phyloP scores from a whole-genome alignment of 2,113 vertebrate genomes.

The Elaphurus davidianus region DNA sequence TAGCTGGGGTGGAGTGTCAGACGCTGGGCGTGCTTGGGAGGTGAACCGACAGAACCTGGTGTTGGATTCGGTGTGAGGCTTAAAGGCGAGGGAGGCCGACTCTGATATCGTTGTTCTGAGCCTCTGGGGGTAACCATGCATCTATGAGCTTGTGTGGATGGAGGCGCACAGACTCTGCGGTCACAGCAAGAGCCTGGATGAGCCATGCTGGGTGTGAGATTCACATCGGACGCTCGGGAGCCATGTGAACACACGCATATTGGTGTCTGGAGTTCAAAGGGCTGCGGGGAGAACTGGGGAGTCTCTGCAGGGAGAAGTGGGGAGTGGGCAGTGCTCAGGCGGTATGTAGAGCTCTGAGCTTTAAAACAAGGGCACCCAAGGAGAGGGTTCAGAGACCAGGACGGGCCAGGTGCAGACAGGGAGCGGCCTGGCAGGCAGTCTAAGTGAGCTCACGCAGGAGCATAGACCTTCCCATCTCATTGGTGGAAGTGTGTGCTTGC shows the following conservation, averaged over 20 bases:
- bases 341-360: not conserved
- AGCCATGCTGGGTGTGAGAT: not conserved
- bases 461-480: accelerated
- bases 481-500: not conserved
- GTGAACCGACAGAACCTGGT: not conserved
- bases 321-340: not conserved
- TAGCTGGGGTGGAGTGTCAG: not conserved
- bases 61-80: accelerated
- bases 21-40: not conserved
- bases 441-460: not conserved
- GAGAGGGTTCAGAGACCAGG: not conserved
- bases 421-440: not conserved
- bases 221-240: accelerated
- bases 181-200: not conserved
- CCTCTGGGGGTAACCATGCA: accelerated
- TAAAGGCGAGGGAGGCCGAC: not conserved
- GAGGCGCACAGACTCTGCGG: not conserved
- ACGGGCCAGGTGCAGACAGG: accelerated
- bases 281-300: not conserved
- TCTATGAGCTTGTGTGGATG: not conserved
- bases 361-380: no score
- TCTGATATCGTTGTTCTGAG: not conserved
- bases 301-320: not conserved
- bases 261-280: not conserved
- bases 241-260: accelerated